Percentiles rank a stretch among this genome's conserved stretches.
These are phyloP conservation scores for Sylvilagus bachmani DNA, from an alignment of 2,113 vertebrate species.

Conservation along the genomic window DNA sequence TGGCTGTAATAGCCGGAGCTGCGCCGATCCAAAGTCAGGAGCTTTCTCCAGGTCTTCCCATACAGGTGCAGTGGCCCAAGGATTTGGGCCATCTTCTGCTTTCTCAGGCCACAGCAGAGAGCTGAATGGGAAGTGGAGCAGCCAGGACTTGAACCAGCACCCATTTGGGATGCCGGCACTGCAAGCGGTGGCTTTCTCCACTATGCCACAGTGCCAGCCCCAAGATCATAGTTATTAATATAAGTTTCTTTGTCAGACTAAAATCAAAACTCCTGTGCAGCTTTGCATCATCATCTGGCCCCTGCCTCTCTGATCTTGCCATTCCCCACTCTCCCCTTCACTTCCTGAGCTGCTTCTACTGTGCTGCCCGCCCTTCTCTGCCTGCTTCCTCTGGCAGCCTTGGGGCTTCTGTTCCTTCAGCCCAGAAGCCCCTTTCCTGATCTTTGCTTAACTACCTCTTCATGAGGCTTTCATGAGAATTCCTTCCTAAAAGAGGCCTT, in stretches of 20 bases:
- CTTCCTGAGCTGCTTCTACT: neutral
- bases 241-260: neutral
- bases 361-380: neutral
- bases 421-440: neutral
- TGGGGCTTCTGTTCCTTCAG: neutral
- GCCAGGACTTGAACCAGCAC: too few relatives aligned
- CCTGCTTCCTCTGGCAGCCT: neutral
- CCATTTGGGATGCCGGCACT: too few relatives aligned
- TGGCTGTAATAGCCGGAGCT: too few relatives aligned
- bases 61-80: too few relatives aligned
- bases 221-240: neutral
- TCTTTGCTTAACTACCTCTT: neutral
- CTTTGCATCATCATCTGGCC: neutral
- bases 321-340: neutral
- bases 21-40: too few relatives aligned
- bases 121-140: too few relatives aligned
- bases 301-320: neutral
- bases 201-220: too few relatives aligned
- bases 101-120: too few relatives aligned
- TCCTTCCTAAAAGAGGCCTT: constrained; percentile 3
- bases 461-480: neutral
- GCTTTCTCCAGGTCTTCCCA: too few relatives aligned
- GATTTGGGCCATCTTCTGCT: too few relatives aligned
- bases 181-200: too few relatives aligned
- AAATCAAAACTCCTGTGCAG: neutral